Conservation (phyloP, 2,113 vertebrate genomes). For the Coptodon rendalli region DNA sequence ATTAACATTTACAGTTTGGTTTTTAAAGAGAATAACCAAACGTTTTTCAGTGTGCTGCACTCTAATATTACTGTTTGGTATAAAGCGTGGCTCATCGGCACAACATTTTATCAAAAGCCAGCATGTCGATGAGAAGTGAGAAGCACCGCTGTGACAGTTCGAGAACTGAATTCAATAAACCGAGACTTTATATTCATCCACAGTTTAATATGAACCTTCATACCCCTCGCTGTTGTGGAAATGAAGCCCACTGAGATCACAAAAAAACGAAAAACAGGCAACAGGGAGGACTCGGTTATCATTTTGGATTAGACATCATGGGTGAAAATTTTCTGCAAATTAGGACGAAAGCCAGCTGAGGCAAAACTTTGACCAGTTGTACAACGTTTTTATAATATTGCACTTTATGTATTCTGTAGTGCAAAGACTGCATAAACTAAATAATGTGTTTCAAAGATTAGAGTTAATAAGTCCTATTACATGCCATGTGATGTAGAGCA, state of each 20-base stretch:
- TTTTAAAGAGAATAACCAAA: background rate
- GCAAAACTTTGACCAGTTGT: background rate
- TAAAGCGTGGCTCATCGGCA: background rate
- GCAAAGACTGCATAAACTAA: background rate
- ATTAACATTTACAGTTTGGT: background rate
- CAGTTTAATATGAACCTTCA: background rate
- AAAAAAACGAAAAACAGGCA: background rate
- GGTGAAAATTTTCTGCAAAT: background rate
- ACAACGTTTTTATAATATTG: background rate
- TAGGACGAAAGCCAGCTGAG: background rate
- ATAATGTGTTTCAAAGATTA: background rate
- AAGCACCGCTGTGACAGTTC: background rate
- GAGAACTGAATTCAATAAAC: background rate
- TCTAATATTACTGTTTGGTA: background rate
- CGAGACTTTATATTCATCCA: background rate
- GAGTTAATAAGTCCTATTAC: background rate
- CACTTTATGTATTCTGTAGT: background rate
- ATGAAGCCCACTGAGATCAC: background rate
- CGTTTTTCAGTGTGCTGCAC: background rate
- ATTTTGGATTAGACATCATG: background rate
- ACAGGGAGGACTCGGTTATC: background rate
- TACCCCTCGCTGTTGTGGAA: background rate
- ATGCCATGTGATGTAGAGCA: background rate
- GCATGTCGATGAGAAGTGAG: background rate
- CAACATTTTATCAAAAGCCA: background rate